Evolutionary conservation across 2,888 invertebrate species (phyloP), one percentile per base, ranked within the genome.

Genomic region (Acleris cristana): DNA sequence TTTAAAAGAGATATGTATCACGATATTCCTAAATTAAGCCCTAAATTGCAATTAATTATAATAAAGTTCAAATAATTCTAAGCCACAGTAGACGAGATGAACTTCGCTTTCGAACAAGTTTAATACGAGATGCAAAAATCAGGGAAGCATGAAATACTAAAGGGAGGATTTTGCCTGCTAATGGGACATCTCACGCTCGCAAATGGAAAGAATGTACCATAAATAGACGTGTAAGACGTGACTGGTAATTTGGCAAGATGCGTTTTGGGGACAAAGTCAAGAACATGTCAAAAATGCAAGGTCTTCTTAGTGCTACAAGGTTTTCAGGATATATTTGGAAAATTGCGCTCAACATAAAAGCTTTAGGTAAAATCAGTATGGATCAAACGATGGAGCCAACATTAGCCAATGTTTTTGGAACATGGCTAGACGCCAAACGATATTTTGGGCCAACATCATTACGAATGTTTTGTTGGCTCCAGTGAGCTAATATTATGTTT

Each of bases 201-300:
- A 34, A 34, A 34, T 34, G 26, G 26, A 26, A 26, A 26, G 7
- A 26, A 26, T 26, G 26, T 26, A 26, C 26, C 26, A 8, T 26
- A 26, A 26, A 26, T 26, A 26, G 26, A 26, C 7, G 7, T 26
- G 26, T 8, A 8, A 26, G 26, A 26, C 7, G 7, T 26, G 26
- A 34, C 34, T 10, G 10, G 34, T 34, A 55, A 55, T 21, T 65
- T 65, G 65, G 65, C 65, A 65, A 61, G 30, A 53, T 16, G 59
- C 34, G 55, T 65, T 55, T 51, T 65, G 60, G 60, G 60, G 60
- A 40, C 65, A 44, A 12, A 12, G 14, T 14, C 30, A 34, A 48
- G 18, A 26, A 60, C 55, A 54, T 14, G 18, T 34, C 18, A 44
- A 56, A 60, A 60, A 54, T 48, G 44, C 55, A 44, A 49, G 49